These are phyloP conservation scores for Camponotus pennsylvanicus DNA, from an alignment of 1,140 invertebrate species.

Conservation along the genomic window DNA sequence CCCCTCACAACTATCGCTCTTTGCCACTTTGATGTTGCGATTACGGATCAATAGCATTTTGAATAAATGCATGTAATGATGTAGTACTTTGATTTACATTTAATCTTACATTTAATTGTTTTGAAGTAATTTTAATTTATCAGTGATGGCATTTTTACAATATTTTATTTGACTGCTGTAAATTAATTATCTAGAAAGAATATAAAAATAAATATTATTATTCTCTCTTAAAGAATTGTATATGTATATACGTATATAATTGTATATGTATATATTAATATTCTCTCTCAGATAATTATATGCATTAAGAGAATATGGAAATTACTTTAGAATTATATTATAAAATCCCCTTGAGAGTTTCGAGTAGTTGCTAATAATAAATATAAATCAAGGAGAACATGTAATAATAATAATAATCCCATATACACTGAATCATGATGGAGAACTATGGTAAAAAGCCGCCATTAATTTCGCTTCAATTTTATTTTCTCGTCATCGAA, in stretches of 20 bases:
- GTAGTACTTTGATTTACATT: constrained; percentile 25
- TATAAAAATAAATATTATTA: not conserved
- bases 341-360: not conserved
- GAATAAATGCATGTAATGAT: constrained; percentile 3
- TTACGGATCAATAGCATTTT: not conserved
- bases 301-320: not conserved
- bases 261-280: not conserved
- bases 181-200: not conserved
- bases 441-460: not conserved
- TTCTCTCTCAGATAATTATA: not conserved
- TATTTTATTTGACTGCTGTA: not conserved
- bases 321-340: not conserved
- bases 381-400: not conserved
- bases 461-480: constrained; percentile 20
- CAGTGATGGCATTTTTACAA: not conserved
- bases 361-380: constrained; percentile 10
- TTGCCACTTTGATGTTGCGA: constrained; percentile 3
- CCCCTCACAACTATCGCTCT: not conserved
- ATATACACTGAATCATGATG: not conserved
- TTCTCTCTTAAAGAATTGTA: not conserved
- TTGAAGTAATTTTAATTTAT: not conserved
- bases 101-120: not conserved
- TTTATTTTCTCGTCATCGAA: constrained; percentile 18
- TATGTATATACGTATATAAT: not conserved
- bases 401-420: not conserved